Conservation (phyloP, 2,888 invertebrate genomes). For the Callyntrura guangdongensis region DNA sequence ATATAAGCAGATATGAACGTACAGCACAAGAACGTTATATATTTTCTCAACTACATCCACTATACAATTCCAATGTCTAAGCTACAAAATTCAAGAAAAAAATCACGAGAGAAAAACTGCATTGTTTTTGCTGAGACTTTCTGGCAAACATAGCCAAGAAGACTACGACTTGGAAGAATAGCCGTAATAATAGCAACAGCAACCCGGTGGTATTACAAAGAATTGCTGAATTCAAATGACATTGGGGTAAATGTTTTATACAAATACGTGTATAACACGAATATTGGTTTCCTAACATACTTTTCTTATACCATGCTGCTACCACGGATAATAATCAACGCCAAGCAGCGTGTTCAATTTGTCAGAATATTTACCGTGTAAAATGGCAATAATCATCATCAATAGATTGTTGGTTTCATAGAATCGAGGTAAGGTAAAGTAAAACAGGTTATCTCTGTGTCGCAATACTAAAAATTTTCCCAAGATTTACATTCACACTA, state of each 20-base stretch:
- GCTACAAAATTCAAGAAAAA: slow-evolving; percentile 56
- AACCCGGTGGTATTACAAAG: slow-evolving; percentile 39
- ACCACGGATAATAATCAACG: slow-evolving; percentile 27
- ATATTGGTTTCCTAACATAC: slow-evolving; percentile 43
- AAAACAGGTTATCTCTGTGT: slow-evolving; percentile 64
- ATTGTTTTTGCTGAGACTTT: slow-evolving; percentile 11
- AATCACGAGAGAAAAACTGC: slow-evolving; percentile 57
- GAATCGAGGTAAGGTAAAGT: slow-evolving; percentile 27
- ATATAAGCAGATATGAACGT: background rate
- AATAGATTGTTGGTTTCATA: slow-evolving; percentile 1
- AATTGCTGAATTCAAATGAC: background rate
- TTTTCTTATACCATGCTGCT: background rate
- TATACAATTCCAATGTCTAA: background rate
- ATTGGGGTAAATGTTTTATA: background rate
- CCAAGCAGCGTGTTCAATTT: background rate
- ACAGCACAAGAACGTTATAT: background rate
- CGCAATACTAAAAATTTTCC: slow-evolving; percentile 57
- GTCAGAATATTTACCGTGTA: background rate
- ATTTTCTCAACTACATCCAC: background rate
- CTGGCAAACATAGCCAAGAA: background rate
- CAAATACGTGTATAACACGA: background rate
- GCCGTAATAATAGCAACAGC: slow-evolving; percentile 33
- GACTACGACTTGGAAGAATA: background rate
- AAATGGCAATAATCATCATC: slow-evolving; percentile 26
- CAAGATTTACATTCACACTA: slow-evolving; percentile 5